Evolutionary conservation across 37 sponge, comb jelly and placozoan genomes (phyloP), one percentile per base, ranked within the genome.

Genomic region (Spongia lamella): DNA sequence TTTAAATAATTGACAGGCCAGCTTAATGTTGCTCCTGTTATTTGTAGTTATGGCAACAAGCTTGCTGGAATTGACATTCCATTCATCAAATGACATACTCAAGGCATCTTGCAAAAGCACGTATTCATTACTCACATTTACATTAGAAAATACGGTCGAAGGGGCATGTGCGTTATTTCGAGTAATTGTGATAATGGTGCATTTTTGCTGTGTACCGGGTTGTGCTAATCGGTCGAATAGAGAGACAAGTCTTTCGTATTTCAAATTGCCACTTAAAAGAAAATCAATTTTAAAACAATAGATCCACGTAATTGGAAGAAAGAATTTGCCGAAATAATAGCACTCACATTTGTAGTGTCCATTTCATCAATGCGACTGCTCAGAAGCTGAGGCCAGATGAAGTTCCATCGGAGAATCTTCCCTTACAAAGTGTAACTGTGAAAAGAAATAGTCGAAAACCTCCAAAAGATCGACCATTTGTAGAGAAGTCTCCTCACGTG

Each of bases 201-300:
- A 34, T 15, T 6, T 9, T 66, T 34, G 47, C 9, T 43, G 47
- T 9, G 47, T 74, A 17, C 75, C 83, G 29, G 75, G 68, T 9
- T 82, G 83, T 34, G 26, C 33, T 38, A 73, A 73, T 34, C 53
- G 62, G 20, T 72, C 83, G 1, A 50, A 51, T 25, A 36, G 59
- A 25, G 56, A 74, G 7, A 9, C 39, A 22, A 56, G 36, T 26
- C 39, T 73, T 19, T 69, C 61, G 13, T 83, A 30, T 35, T 49
- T 56, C 56, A 13, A 68, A 1, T 66, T 83, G 22, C 83, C 83
- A 2, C 68, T 83, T 6, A 64, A 49, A 24, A 74, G 74, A 24
- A 83, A 83, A 67, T 20, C 60, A 7, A 32, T 83, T 19, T 60
- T 83, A 60, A 73, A 73, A 55, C 57, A 16, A 26, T 79, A 61